Conservation (phyloP, 2,888 invertebrate genomes). For the Phytoseiulus persimilis region DNA sequence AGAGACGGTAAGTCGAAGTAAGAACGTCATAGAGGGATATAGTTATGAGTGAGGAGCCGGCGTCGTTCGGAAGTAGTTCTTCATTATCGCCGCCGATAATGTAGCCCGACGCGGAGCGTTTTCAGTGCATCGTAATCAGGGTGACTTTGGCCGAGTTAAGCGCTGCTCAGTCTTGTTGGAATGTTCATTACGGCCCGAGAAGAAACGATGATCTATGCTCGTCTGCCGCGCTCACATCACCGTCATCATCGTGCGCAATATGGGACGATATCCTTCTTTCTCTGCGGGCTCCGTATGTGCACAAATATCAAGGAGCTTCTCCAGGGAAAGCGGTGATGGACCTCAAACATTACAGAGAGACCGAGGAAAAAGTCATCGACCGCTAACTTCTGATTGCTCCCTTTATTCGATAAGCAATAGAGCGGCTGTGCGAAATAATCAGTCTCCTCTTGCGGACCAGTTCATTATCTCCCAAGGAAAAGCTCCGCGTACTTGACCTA, state of each 20-base stretch:
- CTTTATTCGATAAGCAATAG: no score
- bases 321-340: not conserved
- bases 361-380: not conserved
- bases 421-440: no score
- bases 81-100: not conserved
- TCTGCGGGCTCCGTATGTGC: not conserved
- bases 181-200: not conserved
- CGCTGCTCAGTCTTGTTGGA: not conserved
- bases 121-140: not conserved
- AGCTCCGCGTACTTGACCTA: no score
- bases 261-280: not conserved
- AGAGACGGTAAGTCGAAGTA: not conserved
- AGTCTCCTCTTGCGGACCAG: no score
- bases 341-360: not conserved
- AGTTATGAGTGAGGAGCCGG: not conserved
- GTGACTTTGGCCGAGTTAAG: not conserved
- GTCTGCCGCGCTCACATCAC: not conserved
- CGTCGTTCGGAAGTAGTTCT: not conserved
- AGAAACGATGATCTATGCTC: constrained; percentile 5
- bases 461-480: no score
- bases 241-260: not conserved
- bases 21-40: not conserved
- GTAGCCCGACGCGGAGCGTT: not conserved
- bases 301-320: not conserved
- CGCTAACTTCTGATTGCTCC: not conserved